Base-by-base conservation (phyloP, 2,888 invertebrate species). In the Leptopilina myrica region DNA sequence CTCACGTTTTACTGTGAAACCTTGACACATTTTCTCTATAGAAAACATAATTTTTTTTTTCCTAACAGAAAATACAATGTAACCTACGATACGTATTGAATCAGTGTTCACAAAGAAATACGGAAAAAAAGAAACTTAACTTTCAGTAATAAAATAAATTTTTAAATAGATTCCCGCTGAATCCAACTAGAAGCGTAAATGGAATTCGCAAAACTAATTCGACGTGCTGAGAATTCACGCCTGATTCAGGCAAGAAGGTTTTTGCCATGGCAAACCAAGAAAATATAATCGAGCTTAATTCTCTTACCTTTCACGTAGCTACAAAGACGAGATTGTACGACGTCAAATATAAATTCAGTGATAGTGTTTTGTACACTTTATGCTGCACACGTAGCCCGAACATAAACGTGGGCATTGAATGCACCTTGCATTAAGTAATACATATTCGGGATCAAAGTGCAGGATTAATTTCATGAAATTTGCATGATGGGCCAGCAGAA, bases 261-360 rank as follows among this genome's bases (percentile, higher is more conserved):
- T 20, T 20, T 20, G 46, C 6, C 49, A 67, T 49, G 46, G 26
- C 67, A 67, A 67, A 49, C 49, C 49, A 26, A 67, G 67, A 67
- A 67, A 67, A 67, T 67, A 67, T 67, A 67, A 67, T 49, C 67
- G 67, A 67, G 67, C 67, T 67, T 49, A 67, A 67, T 67, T 67
- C 67, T 67, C 67, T 67, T 67, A 67, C 67, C 67, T 67, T 67
- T 67, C 67, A 67, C 67, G 67, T 67, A 49, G 26, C 67, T 49
- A 49, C 67, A 67, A 67, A 67, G 49, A 49, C 67, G 67, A 67
- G 67, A 67, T 67, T 67, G 67, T 67, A 49, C 67, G 49, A 26
- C 49, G 67, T 67, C 67, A 67, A 49, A 67, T 67, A 67, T 67
- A 67, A 67, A 67, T 67, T 49, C 67, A 49, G 67, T 49, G 46